phyloP scores from a whole-genome alignment of 1,140 invertebrate genomes.

The Xylocopa sonorina region DNA sequence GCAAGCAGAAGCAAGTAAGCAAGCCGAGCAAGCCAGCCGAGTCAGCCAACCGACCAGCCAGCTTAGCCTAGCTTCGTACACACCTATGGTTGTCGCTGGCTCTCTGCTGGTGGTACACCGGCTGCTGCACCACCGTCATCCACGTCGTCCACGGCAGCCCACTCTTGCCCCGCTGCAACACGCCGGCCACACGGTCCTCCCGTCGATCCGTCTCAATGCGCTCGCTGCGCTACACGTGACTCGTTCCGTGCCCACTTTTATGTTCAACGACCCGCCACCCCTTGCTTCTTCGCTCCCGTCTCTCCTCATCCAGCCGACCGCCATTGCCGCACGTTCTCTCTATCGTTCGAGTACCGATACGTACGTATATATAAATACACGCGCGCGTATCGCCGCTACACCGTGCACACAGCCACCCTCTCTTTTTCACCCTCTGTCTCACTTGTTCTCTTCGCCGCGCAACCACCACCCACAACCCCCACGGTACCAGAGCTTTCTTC shows the following conservation, averaged over 20 bases:
- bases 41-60: constrained; percentile 14
- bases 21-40: constrained; percentile 56
- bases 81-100: constrained; percentile 18
- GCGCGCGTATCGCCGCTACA: constrained; percentile 34
- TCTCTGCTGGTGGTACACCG: neutral
- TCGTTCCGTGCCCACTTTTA: constrained; percentile 67
- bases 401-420: constrained; percentile 33
- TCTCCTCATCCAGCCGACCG: constrained; percentile 51
- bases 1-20: constrained; percentile 43
- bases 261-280: constrained; percentile 64
- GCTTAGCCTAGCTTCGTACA: constrained; percentile 19
- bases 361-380: constrained; percentile 35
- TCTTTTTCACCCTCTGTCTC: neutral
- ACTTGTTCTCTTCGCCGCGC: neutral
- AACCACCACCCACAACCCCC: neutral
- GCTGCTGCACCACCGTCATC: constrained; percentile 24
- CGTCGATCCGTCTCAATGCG: constrained; percentile 73
- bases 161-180: constrained; percentile 56
- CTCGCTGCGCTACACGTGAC: constrained; percentile 62
- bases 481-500: constrained; percentile 28
- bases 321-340: constrained; percentile 53
- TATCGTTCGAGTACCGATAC: constrained; percentile 59
- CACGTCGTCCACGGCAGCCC: constrained; percentile 53
- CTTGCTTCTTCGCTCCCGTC: constrained; percentile 40
- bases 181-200: constrained; percentile 55